These are phyloP conservation scores for Caprella mutica DNA, from an alignment of 2,888 invertebrate species.

Conservation along the genomic window DNA sequence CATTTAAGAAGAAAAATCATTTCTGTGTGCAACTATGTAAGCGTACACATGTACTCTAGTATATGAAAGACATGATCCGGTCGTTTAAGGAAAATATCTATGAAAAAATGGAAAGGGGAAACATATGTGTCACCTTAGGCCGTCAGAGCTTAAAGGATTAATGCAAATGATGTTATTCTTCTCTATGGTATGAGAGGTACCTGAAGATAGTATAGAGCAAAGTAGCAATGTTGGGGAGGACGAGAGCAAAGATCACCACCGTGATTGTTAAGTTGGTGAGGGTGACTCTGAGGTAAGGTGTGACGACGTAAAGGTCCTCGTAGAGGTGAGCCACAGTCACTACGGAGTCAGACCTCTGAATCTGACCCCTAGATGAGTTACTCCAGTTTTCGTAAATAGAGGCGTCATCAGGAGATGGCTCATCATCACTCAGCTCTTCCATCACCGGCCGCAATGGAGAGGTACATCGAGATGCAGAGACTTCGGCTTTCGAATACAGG, in stretches of 20 bases:
- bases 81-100: too few relatives aligned
- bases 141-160: too few relatives aligned
- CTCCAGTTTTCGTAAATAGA: background rate
- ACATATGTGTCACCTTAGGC: too few relatives aligned
- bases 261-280: conserved; percentile 25
- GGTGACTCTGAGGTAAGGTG: conserved; percentile 18
- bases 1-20: too few relatives aligned
- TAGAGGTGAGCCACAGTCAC: conserved; percentile 21
- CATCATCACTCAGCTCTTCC: background rate
- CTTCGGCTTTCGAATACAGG: background rate
- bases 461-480: background rate
- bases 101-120: too few relatives aligned
- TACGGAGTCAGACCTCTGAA: conserved; percentile 17
- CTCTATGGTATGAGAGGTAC: too few relatives aligned
- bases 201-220: conserved; percentile 29
- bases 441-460: background rate
- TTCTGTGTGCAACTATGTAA: too few relatives aligned
- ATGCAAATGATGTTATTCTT: too few relatives aligned
- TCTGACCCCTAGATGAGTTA: background rate
- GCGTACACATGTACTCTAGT: too few relatives aligned
- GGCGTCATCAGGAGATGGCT: background rate
- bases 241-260: conserved; percentile 23
- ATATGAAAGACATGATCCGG: too few relatives aligned
- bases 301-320: conserved; percentile 24
- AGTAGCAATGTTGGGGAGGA: conserved; percentile 20